Base-by-base conservation (phyloP, 2,888 invertebrate genomes). In the Ischnus inquisitorius region DNA sequence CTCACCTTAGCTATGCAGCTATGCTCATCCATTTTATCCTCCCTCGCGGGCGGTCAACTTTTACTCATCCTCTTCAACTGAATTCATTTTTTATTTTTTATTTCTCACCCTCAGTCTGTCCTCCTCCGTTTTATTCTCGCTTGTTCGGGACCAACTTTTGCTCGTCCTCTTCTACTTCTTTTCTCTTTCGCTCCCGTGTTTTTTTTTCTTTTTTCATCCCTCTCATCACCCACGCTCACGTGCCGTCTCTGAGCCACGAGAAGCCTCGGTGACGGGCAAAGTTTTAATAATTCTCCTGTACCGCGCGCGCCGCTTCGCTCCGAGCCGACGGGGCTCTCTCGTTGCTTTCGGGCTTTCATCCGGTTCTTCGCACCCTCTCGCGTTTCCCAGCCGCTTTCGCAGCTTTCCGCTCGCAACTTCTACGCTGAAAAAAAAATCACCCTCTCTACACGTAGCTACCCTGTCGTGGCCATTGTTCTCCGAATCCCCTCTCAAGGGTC, bases 251-350 rank as follows among this genome's bases (percentile, higher is more conserved):
- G 51, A 22, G 25, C 46, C 12, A 39, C 62, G 62, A 54, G 64
- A 54, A 69, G 43, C 54, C 76, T 54, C 60, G 28, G 54, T 72
- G 68, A 78, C 68, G 75, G 74, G n/a, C 64, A 79, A 85, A 82
- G 65, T 87, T 84, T 87, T 84, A 84, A 87, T 87, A 84, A 87
- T 85, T 87, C 81, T 79, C 60, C 80, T 46, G 60, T 60, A 54
- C 51, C 57, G 28, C 46, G 72, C 34, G 65, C 60, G 43, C 68
- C 16, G 74, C 77, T 51, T 62, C 16, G 19, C 34, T 34, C 8
- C 34, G 60, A 60, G 28, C 43, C 80, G 78, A 67, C 69, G 79
- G 67, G 75, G 62, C 65, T 67, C 51, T 79, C 77, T 77, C 64
- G 79, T 6, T 25, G 77, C 79, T 85, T 77, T 83, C 54, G 54